Base-by-base conservation (phyloP, 2,797 vertebrate species). In the Bryconaethiops microstoma region DNA sequence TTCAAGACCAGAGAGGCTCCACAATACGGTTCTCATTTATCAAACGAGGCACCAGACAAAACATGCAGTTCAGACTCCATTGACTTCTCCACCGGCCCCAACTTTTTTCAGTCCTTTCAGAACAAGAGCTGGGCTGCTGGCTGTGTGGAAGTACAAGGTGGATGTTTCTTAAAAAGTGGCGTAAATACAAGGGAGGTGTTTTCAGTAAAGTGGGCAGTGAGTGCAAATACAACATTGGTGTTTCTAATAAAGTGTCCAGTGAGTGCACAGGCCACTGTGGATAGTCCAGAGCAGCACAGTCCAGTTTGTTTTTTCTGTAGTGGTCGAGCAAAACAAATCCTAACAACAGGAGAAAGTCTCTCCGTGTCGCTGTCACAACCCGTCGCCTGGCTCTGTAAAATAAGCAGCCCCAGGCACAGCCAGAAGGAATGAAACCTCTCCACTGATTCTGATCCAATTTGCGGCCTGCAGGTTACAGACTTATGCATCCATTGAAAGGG, bases 361-460 rank as follows among this genome's bases (percentile, higher is more conserved):
- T 83, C 83, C 78, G 60, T 83, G 80, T 87, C 84, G 82, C 77
- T 85, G 82, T 76, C 76, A 62, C 67, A 89, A 87, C 87, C 87
- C 88, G 91, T 89, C 89, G 87, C 86, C 88, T 79, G 77, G 79
- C 87, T 77, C 86, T 54, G 81, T 85, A 78, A 87, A 90, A 89
- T 88, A 83, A 87, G 78, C 83, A 82, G 88, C 91, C 91, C 80
- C 86, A 81, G 88, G 89, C 88, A 83, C 80, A 78, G 90, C 92
- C 89, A 88, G 87, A 71, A 91, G 91, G 86, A 88, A 90, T 88
- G 84, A 92, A 91, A 89, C 81, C 90, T 89, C 72, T 65, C 87
- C 83, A 84, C 86, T 90, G 87, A 90, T 92, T 91, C 88, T 86
- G 74, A 90, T 89, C 90, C 92, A 92, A 92, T 93, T 92, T 91